A percentile compares a stretch with the other conserved stretches of the same genome.
These are phyloP conservation scores for Larimichthys crocea DNA, from an alignment of 2,113 vertebrate species.

Conservation along the genomic window DNA sequence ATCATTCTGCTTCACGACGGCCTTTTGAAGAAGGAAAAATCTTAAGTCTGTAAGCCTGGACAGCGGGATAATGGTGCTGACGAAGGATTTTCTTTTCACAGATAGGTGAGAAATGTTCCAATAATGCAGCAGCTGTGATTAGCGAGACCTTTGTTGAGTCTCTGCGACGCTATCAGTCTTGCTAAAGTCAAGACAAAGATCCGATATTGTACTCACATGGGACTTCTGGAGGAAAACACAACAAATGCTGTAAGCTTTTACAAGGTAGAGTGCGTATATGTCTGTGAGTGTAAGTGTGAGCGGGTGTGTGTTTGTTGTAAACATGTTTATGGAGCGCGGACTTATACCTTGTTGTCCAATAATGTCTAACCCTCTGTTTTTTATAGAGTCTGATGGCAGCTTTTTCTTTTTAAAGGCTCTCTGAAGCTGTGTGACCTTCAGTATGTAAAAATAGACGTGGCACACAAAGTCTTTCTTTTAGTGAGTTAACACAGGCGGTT, in stretches of 20 bases:
- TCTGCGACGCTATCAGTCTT: conserved; percentile 55
- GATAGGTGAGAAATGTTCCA: conserved; percentile 64
- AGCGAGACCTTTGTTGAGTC: conserved; percentile 48
- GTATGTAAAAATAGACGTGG: background rate
- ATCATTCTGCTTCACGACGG: background rate
- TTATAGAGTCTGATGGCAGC: background rate
- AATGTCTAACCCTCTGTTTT: conserved; percentile 18
- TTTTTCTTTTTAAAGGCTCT: conserved; percentile 14
- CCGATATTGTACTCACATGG: conserved; percentile 33
- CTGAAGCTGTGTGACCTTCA: conserved; percentile 3
- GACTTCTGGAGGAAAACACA: conserved; percentile 26
- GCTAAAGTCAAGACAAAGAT: conserved; percentile 39
- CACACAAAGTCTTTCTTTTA: background rate
- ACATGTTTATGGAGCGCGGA: background rate
- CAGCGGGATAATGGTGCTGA: conserved; percentile 46
- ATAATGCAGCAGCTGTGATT: conserved; percentile 61
- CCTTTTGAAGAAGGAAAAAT: background rate
- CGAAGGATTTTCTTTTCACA: conserved; percentile 41
- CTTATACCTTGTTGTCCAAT: conserved; percentile 22
- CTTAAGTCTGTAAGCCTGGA: background rate
- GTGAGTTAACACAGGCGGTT: background rate
- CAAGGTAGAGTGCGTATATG: background rate
- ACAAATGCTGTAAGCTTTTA: conserved; percentile 30
- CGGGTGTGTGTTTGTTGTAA: conserved; percentile 3
- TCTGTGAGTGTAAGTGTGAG: background rate